Conservation (phyloP, 1,140 invertebrate genomes). For the Diachasma alloeum region DNA sequence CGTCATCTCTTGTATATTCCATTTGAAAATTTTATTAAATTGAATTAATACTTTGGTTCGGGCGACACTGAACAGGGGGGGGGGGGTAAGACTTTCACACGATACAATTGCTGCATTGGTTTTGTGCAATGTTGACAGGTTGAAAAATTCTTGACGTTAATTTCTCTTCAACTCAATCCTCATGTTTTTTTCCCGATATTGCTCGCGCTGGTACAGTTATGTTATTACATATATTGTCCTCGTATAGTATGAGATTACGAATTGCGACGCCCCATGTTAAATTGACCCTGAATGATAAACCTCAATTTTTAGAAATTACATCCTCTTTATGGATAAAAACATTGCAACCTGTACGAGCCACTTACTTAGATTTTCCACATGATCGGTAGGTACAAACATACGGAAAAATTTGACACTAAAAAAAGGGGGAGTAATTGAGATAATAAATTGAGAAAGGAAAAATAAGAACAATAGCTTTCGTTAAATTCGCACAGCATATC, state of each 20-base stretch:
- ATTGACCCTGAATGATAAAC: conserved; percentile 15
- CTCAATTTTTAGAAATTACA: not conserved
- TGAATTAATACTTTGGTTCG: conserved; percentile 13
- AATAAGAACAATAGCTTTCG: conserved; percentile 14
- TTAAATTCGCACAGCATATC: conserved; percentile 27
- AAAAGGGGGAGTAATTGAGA: conserved; percentile 5
- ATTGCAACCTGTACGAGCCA: not conserved
- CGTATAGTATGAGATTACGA: conserved; percentile 24
- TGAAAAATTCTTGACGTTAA: conserved; percentile 10
- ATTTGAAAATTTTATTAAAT: not conserved
- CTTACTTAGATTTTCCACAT: not conserved
- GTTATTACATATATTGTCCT: conserved; percentile 31
- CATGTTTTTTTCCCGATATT: conserved; percentile 24
- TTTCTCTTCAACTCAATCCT: conserved; percentile 5
- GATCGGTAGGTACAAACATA: not conserved
- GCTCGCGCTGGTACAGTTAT: conserved; percentile 27
- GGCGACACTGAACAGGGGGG: conserved; percentile 9
- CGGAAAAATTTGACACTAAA: conserved; percentile 3
- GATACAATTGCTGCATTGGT: conserved; percentile 9
- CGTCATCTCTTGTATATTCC: conserved; percentile 2
- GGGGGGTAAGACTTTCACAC: conserved; percentile 22
- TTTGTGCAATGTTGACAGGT: conserved; percentile 27
- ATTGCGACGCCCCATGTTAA: conserved; percentile 15
- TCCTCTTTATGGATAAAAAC: conserved; percentile 5
- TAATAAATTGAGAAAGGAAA: not conserved